Percentiles rank a stretch among this genome's conserved stretches.
These are phyloP conservation scores for Globodera ellingtonae DNA, from an alignment of 1,140 invertebrate genomes.

Conservation along the genomic window DNA sequence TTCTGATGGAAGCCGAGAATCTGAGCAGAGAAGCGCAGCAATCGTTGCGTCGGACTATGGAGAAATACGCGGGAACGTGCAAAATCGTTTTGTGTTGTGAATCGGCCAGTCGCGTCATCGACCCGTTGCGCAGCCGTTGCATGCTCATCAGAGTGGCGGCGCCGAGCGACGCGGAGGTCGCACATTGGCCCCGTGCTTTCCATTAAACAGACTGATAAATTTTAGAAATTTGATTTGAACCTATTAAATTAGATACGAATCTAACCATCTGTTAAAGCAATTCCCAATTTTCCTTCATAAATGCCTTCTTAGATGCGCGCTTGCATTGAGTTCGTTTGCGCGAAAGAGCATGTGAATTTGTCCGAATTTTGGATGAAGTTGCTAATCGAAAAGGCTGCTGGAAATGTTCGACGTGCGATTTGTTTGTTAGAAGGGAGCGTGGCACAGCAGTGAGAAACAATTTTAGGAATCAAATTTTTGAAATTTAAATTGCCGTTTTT, in stretches of 20 bases:
- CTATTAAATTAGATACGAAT: too few relatives aligned
- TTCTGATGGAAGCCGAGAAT: conserved; percentile 91
- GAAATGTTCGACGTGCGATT: conserved; percentile 89
- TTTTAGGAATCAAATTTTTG: background rate
- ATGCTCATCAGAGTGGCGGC: conserved; percentile 86
- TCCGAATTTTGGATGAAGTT: conserved; percentile 77
- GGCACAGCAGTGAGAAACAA: conserved; percentile 76
- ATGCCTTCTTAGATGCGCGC: conserved; percentile 29
- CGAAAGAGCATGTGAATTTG: conserved; percentile 81
- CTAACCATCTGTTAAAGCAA: too few relatives aligned
- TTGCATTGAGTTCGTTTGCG: conserved; percentile 75
- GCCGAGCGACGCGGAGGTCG: conserved; percentile 79
- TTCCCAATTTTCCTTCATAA: conserved; percentile 13
- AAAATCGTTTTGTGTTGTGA: conserved; percentile 91
- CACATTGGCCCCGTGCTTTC: too few relatives aligned
- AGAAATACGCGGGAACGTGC: conserved; percentile 94
- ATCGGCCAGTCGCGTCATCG: conserved; percentile 89
- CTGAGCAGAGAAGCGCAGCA: conserved; percentile 98
- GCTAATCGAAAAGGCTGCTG: conserved; percentile 79
- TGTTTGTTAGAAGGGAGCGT: conserved; percentile 91
- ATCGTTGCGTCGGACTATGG: conserved; percentile 94
- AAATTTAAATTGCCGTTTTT: conserved; percentile 30
- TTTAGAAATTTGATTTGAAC: too few relatives aligned
- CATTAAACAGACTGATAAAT: too few relatives aligned
- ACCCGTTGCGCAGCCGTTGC: conserved; percentile 91